phyloP scores from a whole-genome alignment of 2,888 invertebrate genomes.

The Temnothorax rugatulus region DNA sequence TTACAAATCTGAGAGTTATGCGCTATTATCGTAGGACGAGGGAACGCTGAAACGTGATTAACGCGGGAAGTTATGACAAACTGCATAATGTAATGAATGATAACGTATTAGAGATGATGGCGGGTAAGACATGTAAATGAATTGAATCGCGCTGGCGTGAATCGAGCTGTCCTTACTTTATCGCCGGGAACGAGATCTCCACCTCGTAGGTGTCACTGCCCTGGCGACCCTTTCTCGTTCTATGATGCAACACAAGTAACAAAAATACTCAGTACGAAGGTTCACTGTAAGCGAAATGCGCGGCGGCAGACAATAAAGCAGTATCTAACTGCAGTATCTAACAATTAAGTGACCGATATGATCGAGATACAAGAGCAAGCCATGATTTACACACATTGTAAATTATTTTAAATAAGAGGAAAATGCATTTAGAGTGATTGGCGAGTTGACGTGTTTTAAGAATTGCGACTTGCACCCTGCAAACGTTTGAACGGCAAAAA shows the following conservation, averaged over 20 bases:
- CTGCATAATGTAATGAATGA: constrained; percentile 46
- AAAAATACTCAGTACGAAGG: constrained; percentile 69
- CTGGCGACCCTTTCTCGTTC: constrained; percentile 94
- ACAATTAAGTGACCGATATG: constrained; percentile 4
- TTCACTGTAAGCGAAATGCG: constrained; percentile 23
- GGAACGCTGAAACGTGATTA: background rate
- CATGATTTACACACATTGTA: background rate
- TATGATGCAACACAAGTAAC: constrained; percentile 88
- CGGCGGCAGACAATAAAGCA: background rate
- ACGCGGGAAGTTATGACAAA: constrained; percentile 1
- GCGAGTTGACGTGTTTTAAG: constrained; percentile 18
- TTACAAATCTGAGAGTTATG: constrained; percentile 32
- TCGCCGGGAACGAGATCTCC: constrained; percentile 96
- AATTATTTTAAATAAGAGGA: background rate
- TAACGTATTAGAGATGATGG: constrained; percentile 64
- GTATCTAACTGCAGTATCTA: background rate
- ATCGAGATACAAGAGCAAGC: constrained; percentile 24
- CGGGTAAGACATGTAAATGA: constrained; percentile 67
- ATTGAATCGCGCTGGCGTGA: constrained; percentile 62
- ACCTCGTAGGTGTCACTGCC: constrained; percentile 96
- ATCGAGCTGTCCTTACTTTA: constrained; percentile 91
- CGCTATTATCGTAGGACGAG: background rate
- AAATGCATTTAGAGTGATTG: background rate
- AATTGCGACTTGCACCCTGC: constrained; percentile 32
- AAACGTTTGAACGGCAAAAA: background rate